Conservation (phyloP, 2,888 invertebrate species). For the Tenthredo notha region DNA sequence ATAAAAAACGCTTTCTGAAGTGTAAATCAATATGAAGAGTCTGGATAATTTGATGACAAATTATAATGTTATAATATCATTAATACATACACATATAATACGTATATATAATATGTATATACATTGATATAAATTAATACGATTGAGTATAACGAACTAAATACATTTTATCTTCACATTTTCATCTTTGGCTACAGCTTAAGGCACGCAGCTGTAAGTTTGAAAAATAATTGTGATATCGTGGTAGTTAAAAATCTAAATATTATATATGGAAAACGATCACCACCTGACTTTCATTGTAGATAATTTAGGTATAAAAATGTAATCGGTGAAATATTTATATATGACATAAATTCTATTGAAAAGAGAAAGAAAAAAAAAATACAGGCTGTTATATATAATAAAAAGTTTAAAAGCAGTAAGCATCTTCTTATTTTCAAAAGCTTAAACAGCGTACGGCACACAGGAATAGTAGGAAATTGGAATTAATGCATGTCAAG, state of each 20-base stretch:
- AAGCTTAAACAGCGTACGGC: too few relatives aligned
- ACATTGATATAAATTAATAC: not conserved
- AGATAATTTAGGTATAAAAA: conserved; percentile 1
- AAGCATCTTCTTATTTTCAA: not conserved
- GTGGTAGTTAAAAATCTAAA: not conserved
- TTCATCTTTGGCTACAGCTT: not conserved
- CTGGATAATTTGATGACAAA: not conserved
- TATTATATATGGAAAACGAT: not conserved
- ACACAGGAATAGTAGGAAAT: too few relatives aligned
- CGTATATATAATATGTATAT: not conserved
- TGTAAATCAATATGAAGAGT: not conserved
- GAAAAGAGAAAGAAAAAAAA: not conserved
- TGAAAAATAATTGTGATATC: conserved; percentile 26
- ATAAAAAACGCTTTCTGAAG: not conserved
- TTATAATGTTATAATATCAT: not conserved
- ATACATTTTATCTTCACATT: not conserved
- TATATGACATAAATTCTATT: conserved; percentile 36
- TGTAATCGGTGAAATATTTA: conserved; percentile 37
- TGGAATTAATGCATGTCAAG: too few relatives aligned
- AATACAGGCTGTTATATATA: conserved; percentile 48
- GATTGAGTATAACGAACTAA: not conserved
- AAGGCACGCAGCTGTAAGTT: not conserved
- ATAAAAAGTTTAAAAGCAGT: conserved; percentile 38
- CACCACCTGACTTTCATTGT: conserved; percentile 24
- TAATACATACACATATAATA: not conserved